Base-by-base conservation (phyloP, 2,797 vertebrate genomes). In the Jordanella pulchra region DNA sequence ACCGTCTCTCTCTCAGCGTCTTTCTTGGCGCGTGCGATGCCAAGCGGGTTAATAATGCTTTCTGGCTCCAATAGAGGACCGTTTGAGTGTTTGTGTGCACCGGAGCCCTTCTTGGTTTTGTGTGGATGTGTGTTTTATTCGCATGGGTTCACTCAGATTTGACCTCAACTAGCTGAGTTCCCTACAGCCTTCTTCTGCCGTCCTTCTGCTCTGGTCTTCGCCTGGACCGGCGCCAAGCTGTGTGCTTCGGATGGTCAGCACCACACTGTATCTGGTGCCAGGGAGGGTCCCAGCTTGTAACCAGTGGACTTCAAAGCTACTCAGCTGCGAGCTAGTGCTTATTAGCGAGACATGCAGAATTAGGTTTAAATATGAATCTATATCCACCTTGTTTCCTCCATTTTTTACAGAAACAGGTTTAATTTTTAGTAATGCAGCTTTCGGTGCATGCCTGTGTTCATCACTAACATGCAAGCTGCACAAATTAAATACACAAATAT, bases 241-340 rank as follows among this genome's bases (percentile, higher is more conserved):
- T 76, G 84, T 89, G 77, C 79, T 80, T 79, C 61, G 78, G 71
- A 83, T 71, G 80, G 88, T 89, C 89, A 89, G 83, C 83, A 90
- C 81, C 91, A 91, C 86, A 79, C 80, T 80, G 67, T 83, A 79
- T 88, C 88, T 91, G 91, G 92, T 93, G 92, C 92, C 89, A 93
- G 85, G 58, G 79, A 87, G 75, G 77, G 87, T 87, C 86, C 65
- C 90, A 89, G 87, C 86, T 91, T 91, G 90, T 91, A 84, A 69
- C 69, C 81, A 86, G 73, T 69, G 35, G 63, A 61, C 28, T 71
- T 64, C 30, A 73, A 63, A 83, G 71, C 64, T 65, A 23, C 45
- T 72, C 61, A 69, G 67, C 65, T 45, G 73, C 65, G 39, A 55
- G 65, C 32, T 60, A 15, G 65, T 17, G 72, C 23, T 55, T 18